Base-by-base conservation (phyloP, 1,140 invertebrate species). In the Acyrthosiphon pisum region DNA sequence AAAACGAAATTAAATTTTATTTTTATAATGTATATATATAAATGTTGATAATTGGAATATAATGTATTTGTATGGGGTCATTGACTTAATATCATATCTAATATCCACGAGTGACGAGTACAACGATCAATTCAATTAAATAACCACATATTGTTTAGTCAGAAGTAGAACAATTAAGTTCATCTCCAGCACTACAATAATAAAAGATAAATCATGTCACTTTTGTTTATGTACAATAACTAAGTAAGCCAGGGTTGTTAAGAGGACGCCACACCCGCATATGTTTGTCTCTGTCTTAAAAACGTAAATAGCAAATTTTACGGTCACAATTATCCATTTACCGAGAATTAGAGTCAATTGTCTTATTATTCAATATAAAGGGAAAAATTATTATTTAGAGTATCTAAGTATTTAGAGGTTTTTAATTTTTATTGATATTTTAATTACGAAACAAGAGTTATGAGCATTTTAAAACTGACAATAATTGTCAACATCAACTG, bases 121-220 rank as follows among this genome's bases (percentile, higher is more conserved):
- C 20, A 89, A 4, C 20, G n/a, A 53, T 89, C 35, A 56, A 89
- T 37, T 89, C 23, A 35, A 89, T 89, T 50, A 89, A 89, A 89
- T 56, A 56, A 89, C 11, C 35, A 14, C 48, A 41, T 56, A 89
- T 37, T 37, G 50, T 89, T 89, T 89, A 56, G 50, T 56, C 50
- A 41, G 3, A 37, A 88, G 35, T 41, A 26, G 1, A 26, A 53
- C 35, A 89, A 89, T 87, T 46, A 48, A 35, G n/a, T 89, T 53
- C 46, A 89, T 53, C 2, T 89, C 86, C n/a, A 89, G 35, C 8
- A 89, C 50, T 89, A 89, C 35, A 89, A 37, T 37, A 89, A 89
- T 89, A 53, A 50, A 89, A 53, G 7, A 53, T 50, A 88, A 89
- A n/a, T 89, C 3, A 53, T 35, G 87, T 53, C 14, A 50, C 14